Base-by-base conservation (phyloP, 2,888 invertebrate species). In the Dorcus hopei region DNA sequence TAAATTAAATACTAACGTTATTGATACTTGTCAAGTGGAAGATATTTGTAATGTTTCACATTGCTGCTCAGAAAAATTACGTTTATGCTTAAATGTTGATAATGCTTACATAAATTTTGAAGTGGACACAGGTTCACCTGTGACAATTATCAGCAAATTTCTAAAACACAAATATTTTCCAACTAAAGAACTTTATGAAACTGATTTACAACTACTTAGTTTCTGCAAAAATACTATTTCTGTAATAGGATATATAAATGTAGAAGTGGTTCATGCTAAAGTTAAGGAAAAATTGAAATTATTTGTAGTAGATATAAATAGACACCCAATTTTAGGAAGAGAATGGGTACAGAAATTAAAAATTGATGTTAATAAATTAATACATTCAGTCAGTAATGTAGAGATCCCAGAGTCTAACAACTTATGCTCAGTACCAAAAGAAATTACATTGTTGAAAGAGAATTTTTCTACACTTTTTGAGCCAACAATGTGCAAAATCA, bases 341-440 rank as follows among this genome's bases (percentile, higher is more conserved):
- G 63, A 72, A 49, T 69, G 68, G 68, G 52, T 69, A 50, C 53
- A 61, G 39, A 54, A 62, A 52, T 61, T 70, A 43, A 57, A 62
- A 26, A 26, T 26, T 26, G 26, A 26, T 26, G 26, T 26, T 26
- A 26, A 26, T 26, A 26, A 26, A 26, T 26, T 26, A 26, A 26
- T 26, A 4, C 26, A 26, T 26, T 26, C 26, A 3, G 26, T 26
- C 5, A 26, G 26, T 26, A 26, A 4, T 26, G 26, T 26, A 26
- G 26, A 26, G 26, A 4, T 26, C 3, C 26, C 26, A 26, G 26
- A 26, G 26, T 26, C 26, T 26, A 4, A 26, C 26, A 26, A 26
- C 3, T 26, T 26, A 4, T 26, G 26, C 26, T 26, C 26, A 26
- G 3, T 26, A 4, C 6, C 26, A 5, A 26, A 26, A 26, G 26